phyloP scores from a whole-genome alignment of 2,113 vertebrate species.

The Lycaon pictus region DNA sequence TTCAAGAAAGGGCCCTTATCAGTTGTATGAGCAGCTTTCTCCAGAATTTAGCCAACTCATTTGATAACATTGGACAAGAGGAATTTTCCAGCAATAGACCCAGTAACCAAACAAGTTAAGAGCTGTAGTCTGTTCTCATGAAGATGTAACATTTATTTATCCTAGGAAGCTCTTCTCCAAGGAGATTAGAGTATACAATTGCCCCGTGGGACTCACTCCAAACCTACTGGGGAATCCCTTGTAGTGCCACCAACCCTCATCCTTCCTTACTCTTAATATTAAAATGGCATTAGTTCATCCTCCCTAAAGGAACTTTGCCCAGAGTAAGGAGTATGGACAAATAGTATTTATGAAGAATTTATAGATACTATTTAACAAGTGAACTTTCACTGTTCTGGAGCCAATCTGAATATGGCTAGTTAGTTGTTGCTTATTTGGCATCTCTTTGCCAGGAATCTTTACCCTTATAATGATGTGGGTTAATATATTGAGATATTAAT shows the following conservation, averaged over 20 bases:
- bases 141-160: conserved; percentile 38
- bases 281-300: not conserved
- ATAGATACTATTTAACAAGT: not conserved
- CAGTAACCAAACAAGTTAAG: not conserved
- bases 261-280: not conserved
- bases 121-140: conserved; percentile 8
- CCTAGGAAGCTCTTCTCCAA: conserved; percentile 28
- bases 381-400: not conserved
- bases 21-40: conserved; percentile 66
- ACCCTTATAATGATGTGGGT: not conserved
- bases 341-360: conserved; percentile 15
- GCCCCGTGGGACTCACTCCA: not conserved
- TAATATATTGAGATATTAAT: conserved; percentile 31
- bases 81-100: conserved; percentile 65
- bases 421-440: not conserved
- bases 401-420: not conserved
- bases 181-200: not conserved
- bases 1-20: conserved; percentile 58
- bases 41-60: conserved; percentile 63
- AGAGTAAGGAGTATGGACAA: conserved; percentile 31
- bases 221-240: not conserved
- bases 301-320: conserved; percentile 29
- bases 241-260: not conserved
- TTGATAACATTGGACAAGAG: conserved; percentile 56
- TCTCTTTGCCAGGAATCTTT: not conserved